Evolutionary conservation across 1,140 invertebrate species (phyloP).

Genomic region (Agrilus planipennis): DNA sequence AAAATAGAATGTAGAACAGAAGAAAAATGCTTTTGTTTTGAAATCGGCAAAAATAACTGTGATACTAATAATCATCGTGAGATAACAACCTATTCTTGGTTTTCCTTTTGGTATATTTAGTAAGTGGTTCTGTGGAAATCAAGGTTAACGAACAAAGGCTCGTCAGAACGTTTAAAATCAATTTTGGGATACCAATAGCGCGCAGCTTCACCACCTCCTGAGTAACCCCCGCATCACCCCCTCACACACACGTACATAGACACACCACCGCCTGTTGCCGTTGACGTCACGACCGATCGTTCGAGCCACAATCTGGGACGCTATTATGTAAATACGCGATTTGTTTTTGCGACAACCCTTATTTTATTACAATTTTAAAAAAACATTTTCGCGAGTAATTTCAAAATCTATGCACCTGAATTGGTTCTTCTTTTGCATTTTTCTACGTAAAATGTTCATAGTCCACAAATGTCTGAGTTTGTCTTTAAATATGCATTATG

Average conservation of each 20-base stretch:
- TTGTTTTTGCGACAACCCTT: slow-evolving; percentile 1
- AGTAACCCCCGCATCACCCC: not conserved
- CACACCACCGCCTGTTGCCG: too few species aligned
- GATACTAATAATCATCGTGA: too few species aligned
- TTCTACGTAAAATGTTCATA: not conserved
- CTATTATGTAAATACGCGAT: not conserved
- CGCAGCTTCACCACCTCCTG: not conserved
- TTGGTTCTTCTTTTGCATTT: slow-evolving; percentile 2
- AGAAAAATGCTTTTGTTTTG: too few species aligned
- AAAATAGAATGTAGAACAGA: too few species aligned
- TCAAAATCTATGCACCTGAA: not conserved
- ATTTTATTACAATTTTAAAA: not conserved
- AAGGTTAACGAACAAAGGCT: not conserved
- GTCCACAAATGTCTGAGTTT: too few species aligned
- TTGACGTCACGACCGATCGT: slow-evolving; percentile 9
- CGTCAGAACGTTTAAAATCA: not conserved
- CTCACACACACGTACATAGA: too few species aligned
- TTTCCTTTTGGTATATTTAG: slow-evolving; percentile 1
- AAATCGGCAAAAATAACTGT: too few species aligned
- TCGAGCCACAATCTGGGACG: slow-evolving; percentile 5
- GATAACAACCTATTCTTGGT: too few species aligned
- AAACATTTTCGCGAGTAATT: not conserved
- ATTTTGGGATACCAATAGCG: slow-evolving; percentile 2
- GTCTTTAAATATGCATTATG: too few species aligned
- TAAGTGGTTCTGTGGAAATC: not conserved